Percentiles rank a stretch among this genome's conserved stretches.
Conservation (phyloP, 2,888 invertebrate species). For the Hofmannophila pseudospretella region DNA sequence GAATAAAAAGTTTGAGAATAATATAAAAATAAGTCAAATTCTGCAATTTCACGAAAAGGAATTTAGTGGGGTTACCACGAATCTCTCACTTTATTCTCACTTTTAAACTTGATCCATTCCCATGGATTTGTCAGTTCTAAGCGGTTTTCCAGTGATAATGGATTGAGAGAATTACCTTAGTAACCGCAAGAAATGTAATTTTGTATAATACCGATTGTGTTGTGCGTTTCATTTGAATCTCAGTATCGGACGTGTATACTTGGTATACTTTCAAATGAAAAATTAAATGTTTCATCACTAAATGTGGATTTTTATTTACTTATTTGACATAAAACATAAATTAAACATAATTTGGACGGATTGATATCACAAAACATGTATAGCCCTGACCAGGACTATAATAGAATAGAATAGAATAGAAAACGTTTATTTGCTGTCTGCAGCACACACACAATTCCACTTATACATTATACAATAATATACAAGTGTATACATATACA, state of each 20-base stretch:
- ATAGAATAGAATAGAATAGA: too few species aligned
- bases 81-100: conserved; percentile 20
- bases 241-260: conserved; percentile 72
- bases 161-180: conserved; percentile 17
- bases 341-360: conserved; percentile 4
- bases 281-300: conserved; percentile 77
- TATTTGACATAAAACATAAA: neutral
- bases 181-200: conserved; percentile 29
- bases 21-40: neutral
- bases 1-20: too few species aligned
- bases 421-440: too few species aligned
- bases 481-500: too few species aligned
- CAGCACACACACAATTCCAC: too few species aligned
- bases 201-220: conserved; percentile 68
- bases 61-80: conserved; percentile 13
- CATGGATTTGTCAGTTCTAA: neutral
- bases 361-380: neutral
- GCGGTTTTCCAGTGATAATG: conserved; percentile 8
- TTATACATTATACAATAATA: too few species aligned
- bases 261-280: conserved; percentile 77
- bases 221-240: conserved; percentile 76
- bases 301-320: conserved; percentile 26
- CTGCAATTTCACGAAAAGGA: conserved; percentile 9
- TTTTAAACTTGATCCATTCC: neutral
- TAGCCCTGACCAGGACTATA: too few species aligned